Evolutionary conservation across 2,888 invertebrate genomes (phyloP).

Genomic region (Aquatica leii): DNA sequence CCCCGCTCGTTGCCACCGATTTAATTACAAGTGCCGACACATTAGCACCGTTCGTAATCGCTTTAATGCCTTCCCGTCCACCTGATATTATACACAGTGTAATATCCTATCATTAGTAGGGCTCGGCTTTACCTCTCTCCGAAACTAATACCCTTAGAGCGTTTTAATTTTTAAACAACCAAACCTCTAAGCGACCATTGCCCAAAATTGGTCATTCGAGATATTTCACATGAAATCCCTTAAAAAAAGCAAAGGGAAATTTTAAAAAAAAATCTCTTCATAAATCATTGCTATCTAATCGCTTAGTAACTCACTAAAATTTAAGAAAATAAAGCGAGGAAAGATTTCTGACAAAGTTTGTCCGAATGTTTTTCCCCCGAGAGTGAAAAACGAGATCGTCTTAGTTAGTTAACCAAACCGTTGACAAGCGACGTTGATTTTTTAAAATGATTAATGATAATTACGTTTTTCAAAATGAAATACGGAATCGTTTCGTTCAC

Average conservation of each 20-base stretch:
- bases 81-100: conserved; percentile 39
- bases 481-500: no score
- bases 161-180: conserved; percentile 36
- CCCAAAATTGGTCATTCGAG: conserved; percentile 30
- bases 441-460: no score
- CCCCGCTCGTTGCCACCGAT: conserved; percentile 41
- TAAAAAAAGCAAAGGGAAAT: conserved; percentile 20
- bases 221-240: conserved; percentile 17
- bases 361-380: not conserved
- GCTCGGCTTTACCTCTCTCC: conserved; percentile 36
- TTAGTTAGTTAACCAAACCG: no score
- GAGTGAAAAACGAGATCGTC: conserved; percentile 1
- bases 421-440: no score
- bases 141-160: conserved; percentile 36
- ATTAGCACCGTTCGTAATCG: conserved; percentile 52
- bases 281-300: conserved; percentile 31
- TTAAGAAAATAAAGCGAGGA: conserved; percentile 14
- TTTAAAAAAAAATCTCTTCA: conserved; percentile 23
- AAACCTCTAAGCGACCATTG: conserved; percentile 30
- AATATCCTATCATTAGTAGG: conserved; percentile 40
- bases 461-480: no score
- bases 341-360: conserved; percentile 3
- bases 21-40: conserved; percentile 50
- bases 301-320: conserved; percentile 19
- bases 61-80: conserved; percentile 48